Conservation (phyloP, 2,113 vertebrate genomes). For the Pangasianodon hypophthalmus region DNA sequence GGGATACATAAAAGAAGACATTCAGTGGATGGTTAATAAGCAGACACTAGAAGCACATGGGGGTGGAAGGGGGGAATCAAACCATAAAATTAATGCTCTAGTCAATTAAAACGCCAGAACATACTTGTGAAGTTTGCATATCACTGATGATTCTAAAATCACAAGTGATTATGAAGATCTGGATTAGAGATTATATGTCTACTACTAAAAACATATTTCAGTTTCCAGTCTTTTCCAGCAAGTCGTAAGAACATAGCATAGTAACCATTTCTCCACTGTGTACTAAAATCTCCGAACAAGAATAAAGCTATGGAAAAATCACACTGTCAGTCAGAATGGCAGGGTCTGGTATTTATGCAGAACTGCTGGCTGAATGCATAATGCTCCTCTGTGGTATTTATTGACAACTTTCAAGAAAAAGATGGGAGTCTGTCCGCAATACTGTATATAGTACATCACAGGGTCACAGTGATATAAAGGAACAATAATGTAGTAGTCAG, state of each 20-base stretch:
- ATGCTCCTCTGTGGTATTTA: constrained; percentile 55
- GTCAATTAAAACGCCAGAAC: not conserved
- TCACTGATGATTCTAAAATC: not conserved
- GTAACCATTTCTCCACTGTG: not conserved
- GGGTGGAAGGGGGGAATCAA: not conserved
- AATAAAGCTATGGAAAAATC: constrained; percentile 44
- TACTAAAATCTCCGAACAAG: not conserved
- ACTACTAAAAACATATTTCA: not conserved
- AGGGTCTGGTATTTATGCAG: constrained; percentile 39
- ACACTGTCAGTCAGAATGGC: constrained; percentile 18
- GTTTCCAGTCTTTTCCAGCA: not conserved
- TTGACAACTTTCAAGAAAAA: constrained; percentile 46
- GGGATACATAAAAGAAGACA: constrained; percentile 35
- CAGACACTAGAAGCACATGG: not conserved
- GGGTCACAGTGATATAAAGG: not conserved
- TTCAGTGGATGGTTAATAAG: constrained; percentile 31
- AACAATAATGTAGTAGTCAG: not conserved
- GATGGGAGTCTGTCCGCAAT: constrained; percentile 21
- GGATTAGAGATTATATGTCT: not conserved
- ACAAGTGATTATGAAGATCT: not conserved
- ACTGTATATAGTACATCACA: not conserved
- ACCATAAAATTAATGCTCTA: not conserved
- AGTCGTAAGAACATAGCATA: not conserved
- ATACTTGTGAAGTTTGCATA: not conserved
- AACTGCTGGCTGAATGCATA: constrained; percentile 34